Evolutionary conservation across 1,140 invertebrate species (phyloP).

Genomic region (Zaprionus ornatus): DNA sequence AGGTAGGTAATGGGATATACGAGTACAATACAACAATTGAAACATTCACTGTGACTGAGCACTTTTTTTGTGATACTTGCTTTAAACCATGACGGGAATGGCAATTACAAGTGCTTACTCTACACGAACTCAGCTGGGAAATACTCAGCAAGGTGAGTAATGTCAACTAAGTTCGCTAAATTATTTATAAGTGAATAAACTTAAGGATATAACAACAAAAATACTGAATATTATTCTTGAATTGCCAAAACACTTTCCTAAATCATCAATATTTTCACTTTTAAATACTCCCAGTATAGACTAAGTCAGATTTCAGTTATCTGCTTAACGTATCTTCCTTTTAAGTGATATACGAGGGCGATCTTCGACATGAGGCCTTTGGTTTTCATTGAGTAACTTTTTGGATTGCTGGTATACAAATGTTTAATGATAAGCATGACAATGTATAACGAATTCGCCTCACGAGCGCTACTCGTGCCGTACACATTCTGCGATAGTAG

Average conservation of each 20-base stretch:
- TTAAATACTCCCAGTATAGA: too few relatives aligned
- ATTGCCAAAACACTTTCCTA: too few relatives aligned
- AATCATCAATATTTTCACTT: too few relatives aligned
- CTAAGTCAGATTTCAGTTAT: too few relatives aligned
- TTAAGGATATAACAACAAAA: too few relatives aligned
- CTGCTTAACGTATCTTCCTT: neutral
- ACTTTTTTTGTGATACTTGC: neutral
- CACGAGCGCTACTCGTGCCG: neutral
- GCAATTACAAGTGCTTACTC: neutral
- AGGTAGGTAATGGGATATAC: neutral
- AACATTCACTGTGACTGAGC: constrained; percentile 10
- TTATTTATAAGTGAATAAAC: too few relatives aligned
- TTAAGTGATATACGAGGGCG: neutral
- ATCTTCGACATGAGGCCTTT: neutral
- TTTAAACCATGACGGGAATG: neutral
- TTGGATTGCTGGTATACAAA: neutral
- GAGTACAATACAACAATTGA: neutral
- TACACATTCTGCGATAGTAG: neutral
- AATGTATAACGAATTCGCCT: neutral
- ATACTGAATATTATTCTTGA: too few relatives aligned
- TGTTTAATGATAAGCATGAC: constrained; percentile 4
- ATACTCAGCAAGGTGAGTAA: neutral
- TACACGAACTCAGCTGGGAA: neutral
- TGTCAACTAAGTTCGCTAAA: too few relatives aligned
- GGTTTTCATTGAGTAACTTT: neutral